Conservation (phyloP, 2,113 vertebrate species). For the Otolemur garnettii region DNA sequence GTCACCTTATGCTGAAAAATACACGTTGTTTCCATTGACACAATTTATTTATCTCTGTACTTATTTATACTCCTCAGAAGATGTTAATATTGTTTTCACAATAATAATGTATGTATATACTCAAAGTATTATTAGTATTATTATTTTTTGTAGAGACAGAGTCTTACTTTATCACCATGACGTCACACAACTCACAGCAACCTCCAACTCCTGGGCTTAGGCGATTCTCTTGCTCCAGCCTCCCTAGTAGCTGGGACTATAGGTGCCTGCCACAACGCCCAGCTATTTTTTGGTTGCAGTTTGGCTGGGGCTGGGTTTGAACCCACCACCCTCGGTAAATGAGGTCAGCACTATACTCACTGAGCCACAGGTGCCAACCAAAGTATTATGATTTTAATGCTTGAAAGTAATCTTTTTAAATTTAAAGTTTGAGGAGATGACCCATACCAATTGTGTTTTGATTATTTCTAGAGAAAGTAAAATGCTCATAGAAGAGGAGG, state of each 20-base stretch:
- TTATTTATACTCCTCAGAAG: not conserved
- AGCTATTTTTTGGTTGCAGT: too few species aligned
- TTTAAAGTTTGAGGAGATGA: not conserved
- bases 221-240: too few species aligned
- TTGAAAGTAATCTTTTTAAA: not conserved
- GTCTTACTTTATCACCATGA: too few species aligned
- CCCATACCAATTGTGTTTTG: not conserved
- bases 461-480: not conserved
- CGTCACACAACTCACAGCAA: too few species aligned
- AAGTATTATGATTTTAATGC: not conserved
- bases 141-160: too few species aligned
- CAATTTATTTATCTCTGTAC: not conserved
- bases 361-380: too few species aligned
- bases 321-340: too few species aligned
- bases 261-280: too few species aligned
- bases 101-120: not conserved
- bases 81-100: not conserved
- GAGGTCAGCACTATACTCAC: too few species aligned
- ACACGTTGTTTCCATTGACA: not conserved
- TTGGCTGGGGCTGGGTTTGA: too few species aligned
- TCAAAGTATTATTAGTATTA: not conserved
- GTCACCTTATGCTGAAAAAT: not conserved
- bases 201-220: too few species aligned
- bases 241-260: too few species aligned
- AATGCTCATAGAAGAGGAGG: not conserved